phyloP scores from a whole-genome alignment of 2,113 vertebrate species.

The Maylandia zebra region DNA sequence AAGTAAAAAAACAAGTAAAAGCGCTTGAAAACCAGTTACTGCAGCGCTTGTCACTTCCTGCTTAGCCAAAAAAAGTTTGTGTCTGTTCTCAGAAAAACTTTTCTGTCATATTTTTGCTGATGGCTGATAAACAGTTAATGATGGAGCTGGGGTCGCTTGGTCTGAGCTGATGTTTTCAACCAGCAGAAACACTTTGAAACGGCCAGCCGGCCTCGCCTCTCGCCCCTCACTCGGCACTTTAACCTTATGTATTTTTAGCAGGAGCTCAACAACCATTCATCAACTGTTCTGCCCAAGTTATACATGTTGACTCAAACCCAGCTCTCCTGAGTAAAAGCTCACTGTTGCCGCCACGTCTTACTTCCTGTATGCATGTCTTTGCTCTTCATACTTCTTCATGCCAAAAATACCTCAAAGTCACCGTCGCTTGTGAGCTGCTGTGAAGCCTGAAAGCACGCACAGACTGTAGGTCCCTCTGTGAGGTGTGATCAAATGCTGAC shows the following conservation, averaged over 20 bases:
- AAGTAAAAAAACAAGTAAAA: neutral
- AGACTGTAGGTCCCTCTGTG: neutral
- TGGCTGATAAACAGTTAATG: neutral
- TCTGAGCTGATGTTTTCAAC: neutral
- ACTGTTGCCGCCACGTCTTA: neutral
- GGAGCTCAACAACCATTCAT: neutral
- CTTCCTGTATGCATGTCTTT: neutral
- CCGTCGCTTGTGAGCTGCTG: neutral
- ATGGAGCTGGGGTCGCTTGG: neutral
- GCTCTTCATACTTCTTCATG: neutral
- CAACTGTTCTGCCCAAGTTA: neutral
- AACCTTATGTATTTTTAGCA: neutral
- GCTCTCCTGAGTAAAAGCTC: neutral
- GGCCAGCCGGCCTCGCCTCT: neutral
- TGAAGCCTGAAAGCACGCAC: neutral
- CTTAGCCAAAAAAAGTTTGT: neutral
- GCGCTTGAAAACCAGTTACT: neutral
- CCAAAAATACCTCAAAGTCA: neutral
- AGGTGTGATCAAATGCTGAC: neutral
- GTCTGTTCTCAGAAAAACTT: neutral
- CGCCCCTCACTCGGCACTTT: rapidly evolving
- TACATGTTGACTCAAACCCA: neutral
- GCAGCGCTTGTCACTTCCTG: neutral
- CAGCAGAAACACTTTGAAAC: neutral
- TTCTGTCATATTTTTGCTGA: neutral